Conservation (phyloP, 2,888 invertebrate species). For the Diachrysia chrysitis region DNA sequence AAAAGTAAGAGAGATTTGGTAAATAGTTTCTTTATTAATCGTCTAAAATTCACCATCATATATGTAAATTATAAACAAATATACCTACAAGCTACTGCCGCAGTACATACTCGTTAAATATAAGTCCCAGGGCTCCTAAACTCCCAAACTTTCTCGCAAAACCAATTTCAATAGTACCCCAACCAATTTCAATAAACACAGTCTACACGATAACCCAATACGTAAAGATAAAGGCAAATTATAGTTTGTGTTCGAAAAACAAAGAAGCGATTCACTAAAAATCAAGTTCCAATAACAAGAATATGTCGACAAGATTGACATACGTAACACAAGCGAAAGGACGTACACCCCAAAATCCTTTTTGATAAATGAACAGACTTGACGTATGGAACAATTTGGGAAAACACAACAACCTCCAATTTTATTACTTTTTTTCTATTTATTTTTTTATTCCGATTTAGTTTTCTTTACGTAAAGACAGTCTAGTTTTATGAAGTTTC, state of each 20-base stretch:
- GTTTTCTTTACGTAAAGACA: slow-evolving; percentile 24
- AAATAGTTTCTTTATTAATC: not conserved
- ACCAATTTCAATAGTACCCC: slow-evolving; percentile 6
- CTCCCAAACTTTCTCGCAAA: not conserved
- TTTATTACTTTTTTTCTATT: slow-evolving; percentile 44
- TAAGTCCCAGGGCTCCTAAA: slow-evolving; percentile 2
- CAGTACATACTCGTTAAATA: slow-evolving; percentile 7
- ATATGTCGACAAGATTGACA: slow-evolving; percentile 21
- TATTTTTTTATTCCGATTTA: slow-evolving; percentile 29
- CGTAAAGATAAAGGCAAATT: slow-evolving; percentile 7
- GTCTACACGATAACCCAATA: not conserved
- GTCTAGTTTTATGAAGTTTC: slow-evolving; percentile 34
- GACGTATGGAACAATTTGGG: slow-evolving; percentile 42
- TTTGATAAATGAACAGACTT: slow-evolving; percentile 38
- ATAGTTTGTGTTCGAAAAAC: slow-evolving; percentile 11
- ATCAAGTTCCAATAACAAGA: slow-evolving; percentile 20
- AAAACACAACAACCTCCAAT: slow-evolving; percentile 33
- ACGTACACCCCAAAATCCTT: slow-evolving; percentile 29
- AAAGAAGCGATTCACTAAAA: slow-evolving; percentile 22
- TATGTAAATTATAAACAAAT: too few species aligned
- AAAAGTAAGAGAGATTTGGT: too few species aligned
- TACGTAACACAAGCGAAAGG: slow-evolving; percentile 16
- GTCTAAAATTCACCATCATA: not conserved
- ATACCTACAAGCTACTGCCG: not conserved
- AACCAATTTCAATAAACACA: slow-evolving; percentile 3